These are phyloP conservation scores for Drosophila sechellia DNA, from an alignment of 1,140 invertebrate species.

Conservation along the genomic window DNA sequence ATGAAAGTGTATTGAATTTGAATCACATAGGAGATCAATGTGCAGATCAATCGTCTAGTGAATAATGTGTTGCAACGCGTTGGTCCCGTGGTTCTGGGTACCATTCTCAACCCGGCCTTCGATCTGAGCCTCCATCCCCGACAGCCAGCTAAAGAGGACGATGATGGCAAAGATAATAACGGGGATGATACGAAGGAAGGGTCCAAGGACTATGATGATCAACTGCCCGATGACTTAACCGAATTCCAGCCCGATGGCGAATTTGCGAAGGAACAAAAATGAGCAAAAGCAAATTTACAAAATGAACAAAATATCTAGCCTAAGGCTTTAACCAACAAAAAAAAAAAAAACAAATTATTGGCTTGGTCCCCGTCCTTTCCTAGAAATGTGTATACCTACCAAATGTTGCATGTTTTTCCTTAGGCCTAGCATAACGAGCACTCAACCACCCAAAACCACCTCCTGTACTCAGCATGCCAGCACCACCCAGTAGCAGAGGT, in stretches of 20 bases:
- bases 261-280: slow-evolving; percentile 38
- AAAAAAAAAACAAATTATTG: slow-evolving; percentile 11
- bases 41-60: slow-evolving; percentile 81
- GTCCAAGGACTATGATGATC: slow-evolving; percentile 60
- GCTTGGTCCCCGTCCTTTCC: slow-evolving; percentile 11
- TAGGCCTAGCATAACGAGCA: slow-evolving; percentile 10
- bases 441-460: slow-evolving; percentile 12
- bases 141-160: slow-evolving; percentile 3
- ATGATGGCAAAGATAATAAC: slow-evolving; percentile 1
- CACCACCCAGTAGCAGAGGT: slow-evolving; percentile 34
- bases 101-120: slow-evolving; percentile 67
- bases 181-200: not conserved
- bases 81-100: slow-evolving; percentile 74
- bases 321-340: slow-evolving; percentile 15
- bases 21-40: slow-evolving; percentile 78
- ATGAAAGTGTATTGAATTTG: slow-evolving; percentile 48
- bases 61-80: slow-evolving; percentile 77
- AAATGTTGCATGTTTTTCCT: slow-evolving; percentile 27
- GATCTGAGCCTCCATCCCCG: slow-evolving; percentile 21
- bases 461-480: slow-evolving; percentile 25
- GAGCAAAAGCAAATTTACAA: not conserved
- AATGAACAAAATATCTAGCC: not conserved
- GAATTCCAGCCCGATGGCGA: slow-evolving; percentile 62
- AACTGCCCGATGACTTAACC: slow-evolving; percentile 57
- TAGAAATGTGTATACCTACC: slow-evolving; percentile 1